phyloP scores from a whole-genome alignment of 2,113 vertebrate species.

The Bagarius yarrelli region DNA sequence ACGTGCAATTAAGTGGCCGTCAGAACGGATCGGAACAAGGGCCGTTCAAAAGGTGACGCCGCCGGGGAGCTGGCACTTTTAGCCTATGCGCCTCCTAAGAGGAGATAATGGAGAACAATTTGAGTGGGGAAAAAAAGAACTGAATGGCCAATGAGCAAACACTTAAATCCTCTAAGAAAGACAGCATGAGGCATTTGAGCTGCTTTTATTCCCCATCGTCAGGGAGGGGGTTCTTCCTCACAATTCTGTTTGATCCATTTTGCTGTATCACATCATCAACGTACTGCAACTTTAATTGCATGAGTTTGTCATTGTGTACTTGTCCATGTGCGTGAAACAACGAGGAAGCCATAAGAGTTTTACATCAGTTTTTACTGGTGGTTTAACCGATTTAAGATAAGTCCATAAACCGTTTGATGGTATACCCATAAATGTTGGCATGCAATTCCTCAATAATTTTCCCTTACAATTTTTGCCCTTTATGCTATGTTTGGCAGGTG shows the following conservation, averaged over 20 bases:
- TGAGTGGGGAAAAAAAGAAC: constrained; percentile 55
- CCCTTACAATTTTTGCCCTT: background rate
- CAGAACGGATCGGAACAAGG: constrained; percentile 64
- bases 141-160: constrained; percentile 37
- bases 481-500: background rate
- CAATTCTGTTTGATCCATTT: background rate
- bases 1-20: constrained; percentile 74
- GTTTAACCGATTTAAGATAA: background rate
- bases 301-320: background rate
- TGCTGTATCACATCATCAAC: background rate
- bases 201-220: constrained; percentile 59
- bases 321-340: background rate
- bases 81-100: constrained; percentile 65
- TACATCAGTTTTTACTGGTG: background rate
- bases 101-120: constrained; percentile 68
- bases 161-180: constrained; percentile 68
- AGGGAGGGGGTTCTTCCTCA: constrained; percentile 50
- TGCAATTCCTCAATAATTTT: background rate
- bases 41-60: constrained; percentile 58
- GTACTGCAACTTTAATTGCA: background rate
- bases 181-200: constrained; percentile 72
- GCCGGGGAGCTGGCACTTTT: constrained; percentile 62
- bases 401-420: background rate
- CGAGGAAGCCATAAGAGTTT: too few species aligned
- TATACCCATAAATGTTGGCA: background rate